Evolutionary conservation across 2,888 invertebrate species (phyloP).

Genomic region (Beris chalybata): DNA sequence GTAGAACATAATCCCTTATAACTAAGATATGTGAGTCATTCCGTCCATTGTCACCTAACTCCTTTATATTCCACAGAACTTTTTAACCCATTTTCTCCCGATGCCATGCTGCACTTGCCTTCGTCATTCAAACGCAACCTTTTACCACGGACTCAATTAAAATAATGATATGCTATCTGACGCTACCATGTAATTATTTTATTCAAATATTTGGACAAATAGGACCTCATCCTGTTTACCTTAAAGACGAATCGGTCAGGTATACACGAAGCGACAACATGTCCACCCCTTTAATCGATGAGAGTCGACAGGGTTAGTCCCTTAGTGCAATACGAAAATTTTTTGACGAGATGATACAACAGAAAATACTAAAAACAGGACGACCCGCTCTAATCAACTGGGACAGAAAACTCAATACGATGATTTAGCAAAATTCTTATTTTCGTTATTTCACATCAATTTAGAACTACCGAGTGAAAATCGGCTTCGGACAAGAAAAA

Average conservation of each 20-base stretch:
- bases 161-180: conserved; percentile 28
- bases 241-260: conserved; percentile 26
- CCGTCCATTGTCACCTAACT: too few species aligned
- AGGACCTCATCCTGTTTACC: conserved; percentile 30
- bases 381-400: conserved; percentile 12
- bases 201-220: conserved; percentile 30
- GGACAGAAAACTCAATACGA: conserved; percentile 13
- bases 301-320: background rate
- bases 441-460: background rate
- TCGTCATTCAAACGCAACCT: background rate
- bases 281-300: conserved; percentile 29
- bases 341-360: too few species aligned
- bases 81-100: background rate
- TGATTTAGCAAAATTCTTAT: conserved; percentile 4
- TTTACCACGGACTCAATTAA: conserved; percentile 25
- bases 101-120: background rate
- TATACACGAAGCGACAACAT: background rate
- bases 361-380: too few species aligned
- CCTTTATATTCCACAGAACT: background rate
- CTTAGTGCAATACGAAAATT: too few species aligned
- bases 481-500: too few species aligned
- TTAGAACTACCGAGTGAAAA: too few species aligned
- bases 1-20: background rate
- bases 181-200: conserved; percentile 23
- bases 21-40: background rate